Conservation (phyloP, 2,797 vertebrate species). For the Botia kubotai region DNA sequence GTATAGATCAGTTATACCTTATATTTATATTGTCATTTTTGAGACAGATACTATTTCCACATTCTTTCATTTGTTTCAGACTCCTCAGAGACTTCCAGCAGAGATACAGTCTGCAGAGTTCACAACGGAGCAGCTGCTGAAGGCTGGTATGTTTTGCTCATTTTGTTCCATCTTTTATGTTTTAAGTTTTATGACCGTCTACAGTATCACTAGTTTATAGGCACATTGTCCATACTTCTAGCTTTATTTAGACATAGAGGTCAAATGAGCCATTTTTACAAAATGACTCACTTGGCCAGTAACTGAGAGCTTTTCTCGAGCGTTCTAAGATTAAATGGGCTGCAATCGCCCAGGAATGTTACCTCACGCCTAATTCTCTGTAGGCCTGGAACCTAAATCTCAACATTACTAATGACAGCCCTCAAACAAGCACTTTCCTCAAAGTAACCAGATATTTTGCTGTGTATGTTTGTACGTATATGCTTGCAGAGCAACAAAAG, state of each 20-base stretch:
- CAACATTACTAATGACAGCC: not conserved
- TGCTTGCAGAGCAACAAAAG: conserved; percentile 52
- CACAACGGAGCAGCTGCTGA: conserved; percentile 69
- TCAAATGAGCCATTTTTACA: conserved; percentile 3
- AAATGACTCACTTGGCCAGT: conserved; percentile 22
- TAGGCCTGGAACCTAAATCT: conserved; percentile 6
- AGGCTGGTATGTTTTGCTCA: conserved; percentile 67
- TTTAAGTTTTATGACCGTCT: not conserved
- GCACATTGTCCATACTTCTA: not conserved
- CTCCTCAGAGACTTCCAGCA: conserved; percentile 70
- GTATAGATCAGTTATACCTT: not conserved
- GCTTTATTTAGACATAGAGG: not conserved
- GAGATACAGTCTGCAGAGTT: conserved; percentile 71
- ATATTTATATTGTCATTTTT: not conserved
- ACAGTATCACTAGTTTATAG: not conserved
- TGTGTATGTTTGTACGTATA: conserved; percentile 30
- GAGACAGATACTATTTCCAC: not conserved
- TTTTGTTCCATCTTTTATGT: not conserved
- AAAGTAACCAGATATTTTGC: not conserved
- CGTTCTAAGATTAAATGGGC: not conserved
- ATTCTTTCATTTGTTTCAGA: conserved; percentile 54
- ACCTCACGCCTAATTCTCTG: not conserved
- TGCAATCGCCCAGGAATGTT: conserved; percentile 1
- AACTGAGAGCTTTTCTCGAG: not conserved
- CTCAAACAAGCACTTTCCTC: conserved; percentile 13